Evolutionary conservation across 2,888 invertebrate species (phyloP), one percentile per base, ranked within the genome.

Genomic region (Yponomeuta sedellus): DNA sequence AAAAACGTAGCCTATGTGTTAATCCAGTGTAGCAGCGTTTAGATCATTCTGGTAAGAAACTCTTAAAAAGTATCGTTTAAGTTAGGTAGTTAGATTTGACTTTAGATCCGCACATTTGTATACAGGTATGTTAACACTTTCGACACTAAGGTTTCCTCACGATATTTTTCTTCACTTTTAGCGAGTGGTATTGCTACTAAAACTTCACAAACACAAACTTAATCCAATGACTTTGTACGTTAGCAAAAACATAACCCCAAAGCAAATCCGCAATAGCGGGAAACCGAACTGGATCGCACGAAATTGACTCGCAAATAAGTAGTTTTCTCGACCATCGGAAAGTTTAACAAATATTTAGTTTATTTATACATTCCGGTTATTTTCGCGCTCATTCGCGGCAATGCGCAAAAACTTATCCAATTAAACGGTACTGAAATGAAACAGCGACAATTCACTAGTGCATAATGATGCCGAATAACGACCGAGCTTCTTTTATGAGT

Each of bases 371-470:
- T 52, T 52, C 16, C 44, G 44, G 44, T 20, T 58, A 22, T 58
- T 58, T 22, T 19, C 58, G 10, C 0, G 58, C 20, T 20, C 39
- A 19, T 63, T n/a, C 52, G 58, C 74, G 68, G 74, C 74, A 78
- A 70, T 79, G 76, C 76, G 79, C 77, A 77, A 77, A 80, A 83
- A 85, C 74, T 83, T 85, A 80, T 74, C 75, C 77, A 79, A 81
- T 82, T 80, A 81, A 77, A 70, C 8, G 28, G 66, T n/a, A 22
- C 22, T 61, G 16, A 67, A 70, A 73, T 74, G 74, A 75, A 75
- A 77, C 75, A 75, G 75, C 76, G 71, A 76, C 76, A 71, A 75
- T 74, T 74, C 71, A 73, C 71, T 70, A 68, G 73, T 80, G 76
- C 77, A 79, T 79, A 75, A 77, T 79, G 76, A 74, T 71, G 69